These are phyloP conservation scores for Pseudois nayaur DNA, from an alignment of 2,113 vertebrate genomes.

Conservation along the genomic window DNA sequence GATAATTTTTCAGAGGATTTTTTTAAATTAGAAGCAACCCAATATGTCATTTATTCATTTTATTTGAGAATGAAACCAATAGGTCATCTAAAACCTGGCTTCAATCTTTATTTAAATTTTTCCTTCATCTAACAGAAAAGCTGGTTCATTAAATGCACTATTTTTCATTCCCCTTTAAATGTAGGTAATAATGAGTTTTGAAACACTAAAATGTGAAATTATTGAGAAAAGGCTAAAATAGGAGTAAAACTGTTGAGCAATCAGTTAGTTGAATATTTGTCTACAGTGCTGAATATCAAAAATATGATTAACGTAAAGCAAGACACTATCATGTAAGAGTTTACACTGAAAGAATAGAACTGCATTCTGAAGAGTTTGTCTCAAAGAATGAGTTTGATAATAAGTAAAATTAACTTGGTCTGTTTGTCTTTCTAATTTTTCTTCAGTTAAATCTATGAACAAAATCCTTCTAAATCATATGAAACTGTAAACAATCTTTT, in stretches of 20 bases:
- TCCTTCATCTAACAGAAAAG: neutral
- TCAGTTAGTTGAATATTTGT: neutral
- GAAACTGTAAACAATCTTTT: neutral
- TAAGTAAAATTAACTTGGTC: neutral
- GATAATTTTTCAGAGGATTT: neutral
- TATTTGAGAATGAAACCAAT: neutral
- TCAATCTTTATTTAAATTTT: neutral
- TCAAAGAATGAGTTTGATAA: neutral
- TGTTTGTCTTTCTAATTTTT: neutral
- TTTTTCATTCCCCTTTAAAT: neutral
- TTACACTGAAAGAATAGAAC: neutral
- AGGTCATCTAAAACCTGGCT: neutral
- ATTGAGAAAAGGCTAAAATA: neutral
- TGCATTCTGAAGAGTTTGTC: neutral
- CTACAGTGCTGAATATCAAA: neutral
- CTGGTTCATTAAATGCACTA: neutral
- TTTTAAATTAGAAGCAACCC: neutral
- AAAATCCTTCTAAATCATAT: neutral
- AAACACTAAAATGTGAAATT: neutral
- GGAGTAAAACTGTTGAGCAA: neutral
- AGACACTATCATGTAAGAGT: neutral
- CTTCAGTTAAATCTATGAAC: neutral
- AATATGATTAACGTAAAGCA: neutral
- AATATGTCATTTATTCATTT: neutral
- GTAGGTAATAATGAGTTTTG: neutral